phyloP scores from a whole-genome alignment of 2,888 invertebrate genomes.

The Biston stratarius region DNA sequence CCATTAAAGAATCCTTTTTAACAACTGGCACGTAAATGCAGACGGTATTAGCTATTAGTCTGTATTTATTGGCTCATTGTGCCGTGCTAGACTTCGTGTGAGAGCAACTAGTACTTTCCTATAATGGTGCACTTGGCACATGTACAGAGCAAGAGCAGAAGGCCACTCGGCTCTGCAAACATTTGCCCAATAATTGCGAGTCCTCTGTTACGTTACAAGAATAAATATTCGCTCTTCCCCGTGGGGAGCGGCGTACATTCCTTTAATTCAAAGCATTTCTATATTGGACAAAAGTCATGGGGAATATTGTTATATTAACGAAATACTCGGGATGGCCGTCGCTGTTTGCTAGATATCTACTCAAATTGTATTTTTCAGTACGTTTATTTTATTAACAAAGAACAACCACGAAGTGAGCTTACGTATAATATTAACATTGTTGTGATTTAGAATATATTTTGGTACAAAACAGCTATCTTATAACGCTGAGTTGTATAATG shows the following conservation, averaged over 20 bases:
- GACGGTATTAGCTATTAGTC: conserved; percentile 54
- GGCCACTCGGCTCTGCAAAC: conserved; percentile 77
- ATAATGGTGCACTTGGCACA: conserved; percentile 76
- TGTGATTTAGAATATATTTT: background rate
- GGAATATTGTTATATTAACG: conserved; percentile 74
- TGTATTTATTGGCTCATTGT: conserved; percentile 69
- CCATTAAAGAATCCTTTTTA: conserved; percentile 40
- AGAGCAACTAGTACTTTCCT: conserved; percentile 73
- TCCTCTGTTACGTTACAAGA: conserved; percentile 76
- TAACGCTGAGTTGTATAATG: too few species aligned
- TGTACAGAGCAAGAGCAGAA: conserved; percentile 66
- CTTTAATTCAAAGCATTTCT: conserved; percentile 77
- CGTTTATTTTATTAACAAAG: conserved; percentile 33
- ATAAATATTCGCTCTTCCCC: conserved; percentile 74
- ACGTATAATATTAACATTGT: background rate
- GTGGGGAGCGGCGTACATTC: conserved; percentile 69
- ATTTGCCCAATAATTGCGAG: conserved; percentile 84
- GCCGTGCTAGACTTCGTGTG: conserved; percentile 59
- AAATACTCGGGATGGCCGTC: conserved; percentile 63
- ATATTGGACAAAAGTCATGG: conserved; percentile 77
- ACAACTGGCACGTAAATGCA: conserved; percentile 48
- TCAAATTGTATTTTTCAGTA: conserved; percentile 42
- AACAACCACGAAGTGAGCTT: conserved; percentile 3
- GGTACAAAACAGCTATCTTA: too few species aligned
- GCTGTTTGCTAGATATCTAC: conserved; percentile 39